phyloP scores from a whole-genome alignment of 2,113 vertebrate genomes.

The Prolemur simus region DNA sequence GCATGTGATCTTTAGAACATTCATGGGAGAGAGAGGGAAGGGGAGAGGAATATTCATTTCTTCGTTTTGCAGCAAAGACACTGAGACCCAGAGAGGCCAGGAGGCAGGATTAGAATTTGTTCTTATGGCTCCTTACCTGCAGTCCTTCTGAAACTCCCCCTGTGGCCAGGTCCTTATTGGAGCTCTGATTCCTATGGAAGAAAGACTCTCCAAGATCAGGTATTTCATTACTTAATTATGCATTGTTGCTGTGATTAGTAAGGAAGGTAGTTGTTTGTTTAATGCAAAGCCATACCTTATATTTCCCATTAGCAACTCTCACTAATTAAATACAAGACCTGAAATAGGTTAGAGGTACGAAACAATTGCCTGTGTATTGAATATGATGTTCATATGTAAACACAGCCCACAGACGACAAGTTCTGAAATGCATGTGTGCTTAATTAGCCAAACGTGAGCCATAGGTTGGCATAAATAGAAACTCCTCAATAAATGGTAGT shows the following conservation, averaged over 20 bases:
- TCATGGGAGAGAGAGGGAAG: too few relatives aligned
- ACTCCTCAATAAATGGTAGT: slow-evolving; percentile 71
- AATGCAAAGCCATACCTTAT: slow-evolving; percentile 19
- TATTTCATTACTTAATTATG: slow-evolving; percentile 39
- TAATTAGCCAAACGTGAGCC: slow-evolving; percentile 83
- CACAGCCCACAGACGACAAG: slow-evolving; percentile 64
- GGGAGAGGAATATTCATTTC: too few relatives aligned
- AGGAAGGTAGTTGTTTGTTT: slow-evolving; percentile 46
- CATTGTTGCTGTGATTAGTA: slow-evolving; percentile 49
- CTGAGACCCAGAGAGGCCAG: not conserved
- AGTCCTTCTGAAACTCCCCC: not conserved
- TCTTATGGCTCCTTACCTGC: fast-evolving
- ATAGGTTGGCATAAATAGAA: slow-evolving; percentile 82
- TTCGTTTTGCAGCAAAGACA: not conserved
- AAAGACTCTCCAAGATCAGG: not conserved
- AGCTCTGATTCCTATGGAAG: not conserved
- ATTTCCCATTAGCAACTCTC: not conserved
- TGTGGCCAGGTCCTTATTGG: not conserved
- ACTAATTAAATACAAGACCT: slow-evolving; percentile 66
- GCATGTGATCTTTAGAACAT: not conserved
- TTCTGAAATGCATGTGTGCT: slow-evolving; percentile 75
- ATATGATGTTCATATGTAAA: slow-evolving; percentile 71
- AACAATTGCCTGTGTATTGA: slow-evolving; percentile 73
- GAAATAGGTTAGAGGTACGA: slow-evolving; percentile 74
- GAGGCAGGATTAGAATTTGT: not conserved